These are phyloP conservation scores for Drepana arcuata DNA, from an alignment of 1,140 invertebrate genomes.

Conservation along the genomic window DNA sequence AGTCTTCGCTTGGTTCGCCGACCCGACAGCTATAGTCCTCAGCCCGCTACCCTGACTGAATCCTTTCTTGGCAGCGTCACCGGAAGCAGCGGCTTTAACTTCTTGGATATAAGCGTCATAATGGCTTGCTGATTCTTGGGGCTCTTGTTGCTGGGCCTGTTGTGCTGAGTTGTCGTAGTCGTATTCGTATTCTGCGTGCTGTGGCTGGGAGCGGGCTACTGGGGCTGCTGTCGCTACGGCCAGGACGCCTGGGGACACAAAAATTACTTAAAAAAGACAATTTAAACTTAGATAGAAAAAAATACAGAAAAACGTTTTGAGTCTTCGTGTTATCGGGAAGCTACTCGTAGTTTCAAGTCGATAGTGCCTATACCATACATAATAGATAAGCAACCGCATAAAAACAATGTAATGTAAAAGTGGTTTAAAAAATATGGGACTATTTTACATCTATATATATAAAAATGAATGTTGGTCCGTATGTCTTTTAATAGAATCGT, in stretches of 20 bases:
- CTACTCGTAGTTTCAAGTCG: background rate
- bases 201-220: conserved; percentile 24
- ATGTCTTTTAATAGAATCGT: too few species aligned
- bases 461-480: too few species aligned
- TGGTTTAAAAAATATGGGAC: too few species aligned
- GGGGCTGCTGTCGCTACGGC: conserved; percentile 32
- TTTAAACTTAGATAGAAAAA: background rate
- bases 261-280: conserved; percentile 2
- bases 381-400: background rate
- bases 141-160: conserved; percentile 29
- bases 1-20: conserved; percentile 80
- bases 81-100: conserved; percentile 38
- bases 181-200: conserved; percentile 47
- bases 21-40: conserved; percentile 72
- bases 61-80: conserved; percentile 40
- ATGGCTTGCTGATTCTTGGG: conserved; percentile 48
- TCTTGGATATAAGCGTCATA: conserved; percentile 63
- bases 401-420: background rate
- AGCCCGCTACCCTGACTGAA: conserved; percentile 62
- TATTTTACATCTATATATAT: too few species aligned
- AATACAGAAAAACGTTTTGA: background rate
- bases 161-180: conserved; percentile 43
- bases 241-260: conserved; percentile 24
- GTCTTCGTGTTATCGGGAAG: too few species aligned
- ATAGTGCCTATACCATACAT: background rate